Evolutionary conservation across 2,113 vertebrate genomes (phyloP).

Genomic region (Calypte anna): DNA sequence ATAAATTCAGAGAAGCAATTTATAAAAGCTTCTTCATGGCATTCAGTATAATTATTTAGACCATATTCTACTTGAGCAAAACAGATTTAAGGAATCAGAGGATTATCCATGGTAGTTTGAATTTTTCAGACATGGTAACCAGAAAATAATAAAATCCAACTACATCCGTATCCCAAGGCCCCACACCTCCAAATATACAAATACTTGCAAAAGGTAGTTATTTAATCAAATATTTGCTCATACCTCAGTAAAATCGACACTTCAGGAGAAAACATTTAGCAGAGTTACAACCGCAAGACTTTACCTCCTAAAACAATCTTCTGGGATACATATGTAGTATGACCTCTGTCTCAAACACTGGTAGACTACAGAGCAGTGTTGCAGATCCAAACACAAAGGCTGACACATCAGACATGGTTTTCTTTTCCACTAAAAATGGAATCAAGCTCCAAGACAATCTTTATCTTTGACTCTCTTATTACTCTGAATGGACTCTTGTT

Average conservation of each 20-base stretch:
- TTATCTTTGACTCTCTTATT: not conserved
- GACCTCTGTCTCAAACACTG: not conserved
- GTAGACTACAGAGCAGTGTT: not conserved
- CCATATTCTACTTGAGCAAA: rapidly evolving
- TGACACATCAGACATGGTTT: not conserved
- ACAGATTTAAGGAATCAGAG: not conserved
- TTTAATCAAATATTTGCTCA: not conserved
- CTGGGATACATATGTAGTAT: not conserved
- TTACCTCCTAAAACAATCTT: not conserved
- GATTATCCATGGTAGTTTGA: not conserved
- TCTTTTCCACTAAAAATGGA: not conserved
- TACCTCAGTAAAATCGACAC: not conserved
- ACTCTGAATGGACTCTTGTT: conserved; percentile 19
- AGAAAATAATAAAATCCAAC: not conserved
- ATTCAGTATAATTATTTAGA: not conserved
- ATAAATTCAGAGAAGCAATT: not conserved
- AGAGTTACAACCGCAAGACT: not conserved
- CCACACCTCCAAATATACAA: not conserved
- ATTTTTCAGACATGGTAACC: not conserved
- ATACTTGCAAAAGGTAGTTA: not conserved
- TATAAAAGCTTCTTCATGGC: not conserved
- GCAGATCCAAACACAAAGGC: not conserved
- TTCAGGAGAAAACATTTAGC: not conserved
- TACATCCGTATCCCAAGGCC: not conserved
- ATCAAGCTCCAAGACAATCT: not conserved